A percentile compares a stretch with the other conserved stretches of the same genome.
These are phyloP conservation scores for Oncorhynchus masou DNA, from an alignment of 2,113 vertebrate species.

Conservation along the genomic window DNA sequence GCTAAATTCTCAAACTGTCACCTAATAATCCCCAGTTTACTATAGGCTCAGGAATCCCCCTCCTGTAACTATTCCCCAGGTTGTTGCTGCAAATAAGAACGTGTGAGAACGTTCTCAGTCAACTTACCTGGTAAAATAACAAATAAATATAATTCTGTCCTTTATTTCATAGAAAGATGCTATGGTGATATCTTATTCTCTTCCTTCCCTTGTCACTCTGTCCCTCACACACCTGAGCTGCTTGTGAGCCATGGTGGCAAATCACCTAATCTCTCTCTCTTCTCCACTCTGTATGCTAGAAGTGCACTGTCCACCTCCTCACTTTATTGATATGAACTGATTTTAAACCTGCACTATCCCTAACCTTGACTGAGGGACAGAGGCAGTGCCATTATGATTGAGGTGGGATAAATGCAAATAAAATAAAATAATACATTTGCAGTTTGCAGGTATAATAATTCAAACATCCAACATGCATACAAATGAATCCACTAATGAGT, in stretches of 20 bases:
- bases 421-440: neutral
- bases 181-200: neutral
- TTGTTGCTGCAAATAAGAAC: too few species aligned
- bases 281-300: slow-evolving; percentile 12
- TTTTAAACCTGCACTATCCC: slow-evolving; percentile 5
- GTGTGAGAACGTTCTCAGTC: too few species aligned
- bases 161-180: neutral
- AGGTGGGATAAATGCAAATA: neutral
- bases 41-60: too few species aligned
- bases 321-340: too few species aligned
- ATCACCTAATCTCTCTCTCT: too few species aligned
- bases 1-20: too few species aligned
- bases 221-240: neutral
- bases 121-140: too few species aligned
- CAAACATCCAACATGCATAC: too few species aligned
- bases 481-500: neutral
- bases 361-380: slow-evolving; percentile 27
- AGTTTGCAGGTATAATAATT: too few species aligned
- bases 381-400: neutral
- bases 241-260: neutral
- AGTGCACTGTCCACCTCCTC: too few species aligned
- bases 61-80: too few species aligned
- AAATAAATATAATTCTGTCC: neutral
- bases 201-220: neutral
- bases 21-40: too few species aligned